Evolutionary conservation across 2,797 vertebrate genomes (phyloP), one percentile per base, ranked within the genome.

Genomic region (Luscinia megarhynchos): DNA sequence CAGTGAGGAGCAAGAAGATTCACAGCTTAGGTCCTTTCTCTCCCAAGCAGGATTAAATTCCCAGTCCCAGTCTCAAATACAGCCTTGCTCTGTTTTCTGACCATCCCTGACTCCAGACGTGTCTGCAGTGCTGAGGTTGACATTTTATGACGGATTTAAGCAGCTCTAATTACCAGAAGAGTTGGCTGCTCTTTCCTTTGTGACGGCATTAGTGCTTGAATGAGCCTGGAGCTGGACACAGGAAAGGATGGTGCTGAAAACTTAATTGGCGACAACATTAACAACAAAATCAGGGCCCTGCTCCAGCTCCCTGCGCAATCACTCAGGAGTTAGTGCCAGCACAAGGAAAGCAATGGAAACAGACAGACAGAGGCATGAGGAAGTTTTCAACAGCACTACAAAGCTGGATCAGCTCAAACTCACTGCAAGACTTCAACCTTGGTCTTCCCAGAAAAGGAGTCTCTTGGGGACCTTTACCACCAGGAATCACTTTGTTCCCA

Each of bases 211-310:
- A 77, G 78, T 54, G 91, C 61, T 53, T 89, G 64, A 94, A 85
- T 57, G 58, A 94, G 89, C 72, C 68, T 18, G 9, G 87, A 76
- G 87, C 84, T n/a, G 87, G 89, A 87, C 78, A 70, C 84, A 81
- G 90, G 90, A 90, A 88, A 72, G 80, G 83, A 91, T 69, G 76
- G 93, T 90, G 91, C 95, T 94, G 95, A 95, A 96, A 96, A 93
- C 91, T 86, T 94, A 93, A 94, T 87, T 90, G 93, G 82, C 11
- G 26, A 83, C 82, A 89, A 87, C 84, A 84, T 69, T 50, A 90
- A 77, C 72, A 87, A 83, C 53, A 67, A 89, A 87, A 89, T 40
- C 61, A 70, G 46, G 59, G 66, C 74, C 63, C 55, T 72, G 80
- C 76, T 91, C 94, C 91, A 88, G 91, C 61, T 77, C 82, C 19